Conservation (phyloP, 2,888 invertebrate genomes). For the Allygus modestus region DNA sequence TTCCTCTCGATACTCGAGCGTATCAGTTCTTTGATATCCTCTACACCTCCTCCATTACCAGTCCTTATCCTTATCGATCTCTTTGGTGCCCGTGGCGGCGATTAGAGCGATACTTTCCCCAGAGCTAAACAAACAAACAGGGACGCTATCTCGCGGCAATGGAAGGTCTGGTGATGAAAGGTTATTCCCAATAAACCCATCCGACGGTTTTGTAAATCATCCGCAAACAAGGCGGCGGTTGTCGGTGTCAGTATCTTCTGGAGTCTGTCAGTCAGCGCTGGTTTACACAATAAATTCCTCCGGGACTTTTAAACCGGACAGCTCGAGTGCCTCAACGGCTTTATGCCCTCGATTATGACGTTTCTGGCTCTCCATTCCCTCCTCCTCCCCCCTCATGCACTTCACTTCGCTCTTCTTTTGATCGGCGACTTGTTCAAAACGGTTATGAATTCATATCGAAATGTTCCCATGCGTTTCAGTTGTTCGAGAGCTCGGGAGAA, state of each 20-base stretch:
- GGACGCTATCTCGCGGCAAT: background rate
- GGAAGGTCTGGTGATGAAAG: background rate
- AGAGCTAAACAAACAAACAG: background rate
- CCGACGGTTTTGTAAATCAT: conserved; percentile 2
- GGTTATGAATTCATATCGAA: conserved; percentile 57
- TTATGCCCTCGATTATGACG: conserved; percentile 53
- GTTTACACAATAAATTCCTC: conserved; percentile 43
- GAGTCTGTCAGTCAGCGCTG: conserved; percentile 11
- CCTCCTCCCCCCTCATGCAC: background rate
- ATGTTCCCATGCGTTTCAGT: conserved; percentile 55
- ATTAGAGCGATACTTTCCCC: background rate
- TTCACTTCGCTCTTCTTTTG: conserved; percentile 44
- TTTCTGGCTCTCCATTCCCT: conserved; percentile 44
- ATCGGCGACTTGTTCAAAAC: conserved; percentile 42
- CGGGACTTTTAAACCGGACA: conserved; percentile 46
- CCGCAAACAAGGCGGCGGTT: background rate
- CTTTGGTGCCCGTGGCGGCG: background rate
- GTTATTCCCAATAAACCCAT: conserved; percentile 22
- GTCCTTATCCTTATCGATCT: background rate
- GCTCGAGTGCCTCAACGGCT: conserved; percentile 52
- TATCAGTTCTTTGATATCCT: conserved; percentile 10
- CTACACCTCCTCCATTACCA: background rate
- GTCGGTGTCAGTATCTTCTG: conserved; percentile 22
- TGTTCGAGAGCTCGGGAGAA: conserved; percentile 25
- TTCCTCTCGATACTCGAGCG: background rate